phyloP scores from a whole-genome alignment of 1,140 invertebrate species.

The Venturia canescens region DNA sequence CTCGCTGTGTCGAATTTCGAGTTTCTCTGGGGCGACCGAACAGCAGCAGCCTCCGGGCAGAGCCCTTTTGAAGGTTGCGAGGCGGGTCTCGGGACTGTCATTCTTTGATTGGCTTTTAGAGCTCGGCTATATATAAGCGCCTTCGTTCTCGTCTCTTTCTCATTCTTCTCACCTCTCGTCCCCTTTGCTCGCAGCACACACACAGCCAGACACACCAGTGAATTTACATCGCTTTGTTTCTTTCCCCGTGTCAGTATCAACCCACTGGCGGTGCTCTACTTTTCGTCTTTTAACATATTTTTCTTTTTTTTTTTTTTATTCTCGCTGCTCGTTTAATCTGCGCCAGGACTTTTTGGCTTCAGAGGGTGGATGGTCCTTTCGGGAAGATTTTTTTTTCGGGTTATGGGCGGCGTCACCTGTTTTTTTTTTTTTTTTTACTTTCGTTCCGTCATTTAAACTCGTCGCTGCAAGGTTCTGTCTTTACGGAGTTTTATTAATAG shows the following conservation, averaged over 20 bases:
- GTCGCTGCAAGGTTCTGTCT: neutral
- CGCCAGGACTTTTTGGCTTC: neutral
- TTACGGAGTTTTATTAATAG: too few species aligned
- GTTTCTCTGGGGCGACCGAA: slow-evolving; percentile 23
- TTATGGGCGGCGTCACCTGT: neutral
- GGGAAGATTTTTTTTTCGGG: neutral
- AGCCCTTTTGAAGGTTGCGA: slow-evolving; percentile 68
- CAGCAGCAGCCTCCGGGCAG: slow-evolving; percentile 60
- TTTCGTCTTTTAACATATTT: slow-evolving; percentile 26
- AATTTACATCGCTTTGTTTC: slow-evolving; percentile 40
- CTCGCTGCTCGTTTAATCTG: slow-evolving; percentile 28
- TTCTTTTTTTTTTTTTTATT: neutral
- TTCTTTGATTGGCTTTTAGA: slow-evolving; percentile 72
- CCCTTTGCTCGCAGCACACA: slow-evolving; percentile 54
- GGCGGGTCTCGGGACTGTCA: slow-evolving; percentile 68
- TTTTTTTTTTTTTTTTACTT: neutral
- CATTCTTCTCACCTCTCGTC: slow-evolving; percentile 42
- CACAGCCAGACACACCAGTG: neutral
- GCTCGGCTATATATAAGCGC: slow-evolving; percentile 48
- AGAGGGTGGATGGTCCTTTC: neutral
- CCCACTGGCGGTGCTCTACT: neutral
- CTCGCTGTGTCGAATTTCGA: slow-evolving; percentile 58
- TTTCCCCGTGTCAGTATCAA: slow-evolving; percentile 32
- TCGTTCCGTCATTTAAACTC: neutral
- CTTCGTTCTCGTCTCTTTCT: slow-evolving; percentile 49